Percentiles rank a stretch among this genome's conserved stretches.
These are phyloP conservation scores for Artibeus lituratus DNA, from an alignment of 2,797 vertebrate genomes.

Conservation along the genomic window DNA sequence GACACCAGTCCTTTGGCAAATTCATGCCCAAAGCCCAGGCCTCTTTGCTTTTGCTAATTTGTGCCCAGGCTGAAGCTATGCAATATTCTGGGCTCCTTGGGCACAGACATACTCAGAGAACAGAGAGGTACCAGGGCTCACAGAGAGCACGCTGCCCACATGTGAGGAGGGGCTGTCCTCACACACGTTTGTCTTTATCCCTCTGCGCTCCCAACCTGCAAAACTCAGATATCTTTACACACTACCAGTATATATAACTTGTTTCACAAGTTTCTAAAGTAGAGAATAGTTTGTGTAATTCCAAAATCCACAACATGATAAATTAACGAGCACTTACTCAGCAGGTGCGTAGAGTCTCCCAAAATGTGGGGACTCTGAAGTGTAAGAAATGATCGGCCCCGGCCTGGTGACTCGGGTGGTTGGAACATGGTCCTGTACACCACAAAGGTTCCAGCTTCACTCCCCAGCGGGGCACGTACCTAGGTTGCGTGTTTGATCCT, in stretches of 20 bases:
- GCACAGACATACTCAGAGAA: not conserved
- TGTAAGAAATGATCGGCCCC: not conserved
- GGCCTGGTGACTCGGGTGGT: no score
- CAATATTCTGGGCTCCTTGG: not conserved
- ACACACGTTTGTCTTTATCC: not conserved
- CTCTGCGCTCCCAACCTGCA: not conserved
- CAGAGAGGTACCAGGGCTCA: not conserved
- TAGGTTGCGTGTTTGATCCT: not conserved
- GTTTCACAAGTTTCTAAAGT: not conserved
- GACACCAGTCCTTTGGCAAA: not conserved
- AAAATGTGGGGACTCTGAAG: not conserved
- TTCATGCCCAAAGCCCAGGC: not conserved
- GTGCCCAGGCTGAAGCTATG: not conserved
- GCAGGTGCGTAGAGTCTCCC: not conserved
- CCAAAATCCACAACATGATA: not conserved
- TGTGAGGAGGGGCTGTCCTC: not conserved
- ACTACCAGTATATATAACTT: no score
- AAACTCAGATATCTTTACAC: not conserved
- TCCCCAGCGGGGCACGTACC: not conserved
- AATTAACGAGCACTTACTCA: not conserved
- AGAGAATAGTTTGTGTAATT: not conserved
- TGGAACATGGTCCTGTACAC: not conserved
- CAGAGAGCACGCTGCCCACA: accelerated
- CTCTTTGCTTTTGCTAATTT: not conserved
- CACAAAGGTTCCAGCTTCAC: not conserved